Evolutionary conservation across 2,113 vertebrate genomes (phyloP).

Genomic region (Caretta caretta): DNA sequence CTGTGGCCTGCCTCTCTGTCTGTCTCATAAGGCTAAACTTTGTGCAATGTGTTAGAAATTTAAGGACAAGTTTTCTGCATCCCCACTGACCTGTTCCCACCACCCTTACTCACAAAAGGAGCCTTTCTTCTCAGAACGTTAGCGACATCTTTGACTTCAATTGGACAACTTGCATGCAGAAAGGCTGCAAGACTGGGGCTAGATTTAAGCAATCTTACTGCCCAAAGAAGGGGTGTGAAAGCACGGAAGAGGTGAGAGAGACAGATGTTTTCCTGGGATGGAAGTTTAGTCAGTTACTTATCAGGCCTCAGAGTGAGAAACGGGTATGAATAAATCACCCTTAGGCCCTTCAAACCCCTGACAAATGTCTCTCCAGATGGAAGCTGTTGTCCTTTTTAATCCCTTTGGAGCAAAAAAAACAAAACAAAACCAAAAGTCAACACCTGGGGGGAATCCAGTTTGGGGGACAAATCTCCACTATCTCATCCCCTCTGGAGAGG

Average conservation of each 20-base stretch:
- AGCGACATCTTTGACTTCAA: neutral
- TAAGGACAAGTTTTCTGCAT: neutral
- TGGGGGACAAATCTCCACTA: fast-evolving
- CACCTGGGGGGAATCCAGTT: neutral
- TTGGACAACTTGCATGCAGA: fast-evolving
- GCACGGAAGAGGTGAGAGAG: neutral
- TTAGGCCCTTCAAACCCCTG: neutral
- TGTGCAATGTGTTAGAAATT: fast-evolving
- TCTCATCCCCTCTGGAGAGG: neutral
- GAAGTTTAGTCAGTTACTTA: neutral
- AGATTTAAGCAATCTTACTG: neutral
- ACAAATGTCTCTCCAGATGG: neutral
- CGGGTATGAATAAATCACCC: fast-evolving
- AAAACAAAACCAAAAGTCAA: neutral
- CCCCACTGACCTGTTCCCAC: neutral
- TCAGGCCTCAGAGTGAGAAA: no score
- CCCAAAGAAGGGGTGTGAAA: neutral
- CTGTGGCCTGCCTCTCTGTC: neutral
- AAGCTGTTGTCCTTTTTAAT: fast-evolving
- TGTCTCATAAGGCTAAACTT: fast-evolving
- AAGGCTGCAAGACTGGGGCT: fast-evolving
- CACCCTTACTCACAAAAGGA: no score
- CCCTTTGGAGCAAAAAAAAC: neutral
- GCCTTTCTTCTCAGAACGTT: neutral
- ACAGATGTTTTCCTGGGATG: neutral